phyloP scores from a whole-genome alignment of 1,140 invertebrate genomes.

The Sycophila sp. region DNA sequence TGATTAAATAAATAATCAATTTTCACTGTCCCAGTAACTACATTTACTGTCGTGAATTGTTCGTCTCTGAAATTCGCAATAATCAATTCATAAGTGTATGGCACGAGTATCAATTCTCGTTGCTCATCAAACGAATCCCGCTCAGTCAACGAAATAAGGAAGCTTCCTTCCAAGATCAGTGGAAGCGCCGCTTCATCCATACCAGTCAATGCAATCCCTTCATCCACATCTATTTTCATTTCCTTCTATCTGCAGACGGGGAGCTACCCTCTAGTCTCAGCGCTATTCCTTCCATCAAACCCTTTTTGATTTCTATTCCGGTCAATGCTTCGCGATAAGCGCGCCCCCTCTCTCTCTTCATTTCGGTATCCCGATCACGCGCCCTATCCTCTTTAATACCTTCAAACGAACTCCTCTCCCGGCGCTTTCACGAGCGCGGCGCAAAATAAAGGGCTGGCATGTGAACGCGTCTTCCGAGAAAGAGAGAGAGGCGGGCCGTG shows the following conservation, averaged over 20 bases:
- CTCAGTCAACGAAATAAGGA: not conserved
- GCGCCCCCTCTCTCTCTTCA: conserved; percentile 55
- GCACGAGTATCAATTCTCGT: too few species aligned
- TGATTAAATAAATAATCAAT: too few species aligned
- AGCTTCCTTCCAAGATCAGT: not conserved
- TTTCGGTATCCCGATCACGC: conserved; percentile 61
- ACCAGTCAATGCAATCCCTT: not conserved
- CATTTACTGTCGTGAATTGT: too few species aligned
- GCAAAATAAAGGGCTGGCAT: conserved; percentile 66
- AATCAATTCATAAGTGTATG: too few species aligned
- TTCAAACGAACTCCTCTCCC: conserved; percentile 45
- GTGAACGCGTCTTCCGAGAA: conserved; percentile 49
- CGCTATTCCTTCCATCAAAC: not conserved
- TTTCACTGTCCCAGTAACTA: too few species aligned
- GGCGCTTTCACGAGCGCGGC: conserved; percentile 48
- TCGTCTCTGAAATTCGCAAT: too few species aligned
- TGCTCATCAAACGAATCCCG: too few species aligned
- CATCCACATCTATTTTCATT: conserved; percentile 15
- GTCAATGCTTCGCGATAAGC: conserved; percentile 50
- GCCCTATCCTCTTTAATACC: conserved; percentile 65
- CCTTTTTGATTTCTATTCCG: conserved; percentile 33
- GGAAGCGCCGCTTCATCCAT: not conserved
- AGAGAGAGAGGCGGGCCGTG: conserved; percentile 39
- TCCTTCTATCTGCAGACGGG: not conserved
- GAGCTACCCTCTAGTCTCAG: too few species aligned